These are phyloP conservation scores for Aleiodes testaceus DNA, from an alignment of 2,888 invertebrate genomes.

Conservation along the genomic window DNA sequence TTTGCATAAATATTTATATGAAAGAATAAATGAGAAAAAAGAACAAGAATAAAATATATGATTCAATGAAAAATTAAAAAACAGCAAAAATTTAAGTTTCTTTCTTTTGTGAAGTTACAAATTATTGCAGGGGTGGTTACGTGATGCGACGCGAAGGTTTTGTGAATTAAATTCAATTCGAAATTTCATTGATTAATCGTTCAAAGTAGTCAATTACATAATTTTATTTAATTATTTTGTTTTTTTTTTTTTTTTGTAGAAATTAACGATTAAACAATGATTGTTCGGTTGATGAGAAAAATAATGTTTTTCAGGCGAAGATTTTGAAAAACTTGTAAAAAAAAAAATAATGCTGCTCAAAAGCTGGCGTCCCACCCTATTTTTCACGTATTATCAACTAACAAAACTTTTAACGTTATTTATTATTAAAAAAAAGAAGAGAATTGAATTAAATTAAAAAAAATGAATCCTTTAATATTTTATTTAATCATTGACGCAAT, in stretches of 20 bases:
- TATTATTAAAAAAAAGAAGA: conserved; percentile 50
- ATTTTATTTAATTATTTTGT: background rate
- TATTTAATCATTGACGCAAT: conserved; percentile 59
- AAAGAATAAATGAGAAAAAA: conserved; percentile 46
- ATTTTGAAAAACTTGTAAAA: conserved; percentile 40
- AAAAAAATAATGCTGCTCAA: conserved; percentile 46
- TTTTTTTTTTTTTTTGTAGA: background rate
- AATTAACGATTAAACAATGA: conserved; percentile 22
- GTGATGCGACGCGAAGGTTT: conserved; percentile 65
- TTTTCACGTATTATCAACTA: conserved; percentile 64
- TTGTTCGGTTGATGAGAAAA: conserved; percentile 24
- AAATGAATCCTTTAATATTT: conserved; percentile 30
- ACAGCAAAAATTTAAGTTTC: conserved; percentile 44
- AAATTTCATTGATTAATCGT: conserved; percentile 25
- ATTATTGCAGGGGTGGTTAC: conserved; percentile 67
- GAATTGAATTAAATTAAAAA: conserved; percentile 2
- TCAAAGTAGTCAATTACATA: background rate
- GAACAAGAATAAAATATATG: conserved; percentile 54
- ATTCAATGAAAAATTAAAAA: conserved; percentile 51
- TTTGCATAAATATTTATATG: conserved; percentile 58
- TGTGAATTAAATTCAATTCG: conserved; percentile 36
- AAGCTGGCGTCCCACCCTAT: conserved; percentile 57
- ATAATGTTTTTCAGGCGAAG: conserved; percentile 44
- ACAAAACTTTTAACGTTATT: conserved; percentile 60
- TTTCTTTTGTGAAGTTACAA: conserved; percentile 51